Conservation (phyloP, 2,113 vertebrate genomes). For the Hassar affinis region DNA sequence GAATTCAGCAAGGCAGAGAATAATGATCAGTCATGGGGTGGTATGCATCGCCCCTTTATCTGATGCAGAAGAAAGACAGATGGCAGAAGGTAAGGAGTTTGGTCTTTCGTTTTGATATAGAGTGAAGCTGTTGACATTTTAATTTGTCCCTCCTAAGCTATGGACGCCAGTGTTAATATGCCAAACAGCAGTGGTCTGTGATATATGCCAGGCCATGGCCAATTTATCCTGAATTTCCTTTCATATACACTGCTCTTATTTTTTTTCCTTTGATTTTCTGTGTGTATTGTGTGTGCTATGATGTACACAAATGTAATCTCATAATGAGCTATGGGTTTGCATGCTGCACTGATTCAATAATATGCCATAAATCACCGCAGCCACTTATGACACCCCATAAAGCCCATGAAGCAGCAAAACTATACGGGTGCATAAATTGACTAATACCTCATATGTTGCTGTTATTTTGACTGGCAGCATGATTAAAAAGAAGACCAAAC, state of each 20-base stretch:
- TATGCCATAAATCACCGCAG: slow-evolving; percentile 67
- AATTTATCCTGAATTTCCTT: slow-evolving; percentile 55
- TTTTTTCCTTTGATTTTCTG: slow-evolving; percentile 49
- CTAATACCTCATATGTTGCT: slow-evolving; percentile 42
- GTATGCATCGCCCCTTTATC: slow-evolving; percentile 35
- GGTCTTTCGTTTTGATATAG: slow-evolving; percentile 56
- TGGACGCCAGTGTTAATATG: slow-evolving; percentile 59
- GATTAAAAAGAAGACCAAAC: slow-evolving; percentile 20
- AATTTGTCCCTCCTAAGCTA: slow-evolving; percentile 55
- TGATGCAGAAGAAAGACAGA: slow-evolving; percentile 53
- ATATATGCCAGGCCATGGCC: slow-evolving; percentile 59
- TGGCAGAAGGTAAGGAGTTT: slow-evolving; percentile 53
- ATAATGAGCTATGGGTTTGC: slow-evolving; percentile 66
- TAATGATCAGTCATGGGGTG: slow-evolving; percentile 8
- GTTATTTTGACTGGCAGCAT: slow-evolving; percentile 42
- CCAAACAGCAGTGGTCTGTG: slow-evolving; percentile 51
- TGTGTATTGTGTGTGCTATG: slow-evolving; percentile 51
- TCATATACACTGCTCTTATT: slow-evolving; percentile 39
- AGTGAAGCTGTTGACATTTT: slow-evolving; percentile 54
- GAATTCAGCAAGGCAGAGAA: slow-evolving; percentile 6
- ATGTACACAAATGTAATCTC: slow-evolving; percentile 65
- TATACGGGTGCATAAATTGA: slow-evolving; percentile 51
- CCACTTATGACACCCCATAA: slow-evolving; percentile 57
- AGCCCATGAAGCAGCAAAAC: slow-evolving; percentile 56
- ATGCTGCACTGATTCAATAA: slow-evolving; percentile 63